These are phyloP conservation scores for Aldabrachelys gigantea DNA, from an alignment of 2,113 vertebrate genomes.

Conservation along the genomic window DNA sequence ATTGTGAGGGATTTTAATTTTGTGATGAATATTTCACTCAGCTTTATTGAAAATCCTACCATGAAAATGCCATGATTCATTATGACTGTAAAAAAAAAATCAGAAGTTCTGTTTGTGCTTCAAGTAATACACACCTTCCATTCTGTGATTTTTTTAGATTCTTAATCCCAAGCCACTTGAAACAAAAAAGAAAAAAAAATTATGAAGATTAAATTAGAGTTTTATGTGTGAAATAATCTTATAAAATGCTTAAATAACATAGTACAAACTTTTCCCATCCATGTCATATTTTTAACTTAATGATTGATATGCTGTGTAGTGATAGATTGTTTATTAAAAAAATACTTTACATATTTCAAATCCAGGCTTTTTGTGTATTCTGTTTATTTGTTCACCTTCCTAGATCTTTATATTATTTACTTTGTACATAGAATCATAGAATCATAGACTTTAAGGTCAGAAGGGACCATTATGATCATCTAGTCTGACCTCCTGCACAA, in stretches of 20 bases:
- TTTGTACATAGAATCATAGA: not conserved
- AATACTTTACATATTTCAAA: not conserved
- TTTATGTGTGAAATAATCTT: not conserved
- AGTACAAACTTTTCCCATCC: not conserved
- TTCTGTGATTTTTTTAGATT: not conserved
- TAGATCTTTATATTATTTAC: not conserved
- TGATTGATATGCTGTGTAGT: not conserved
- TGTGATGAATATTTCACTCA: not conserved
- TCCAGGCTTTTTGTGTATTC: not conserved
- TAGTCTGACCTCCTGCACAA: no score
- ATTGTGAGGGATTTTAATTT: not conserved
- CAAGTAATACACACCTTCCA: not conserved
- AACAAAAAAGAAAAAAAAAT: not conserved
- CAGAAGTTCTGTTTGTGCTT: not conserved
- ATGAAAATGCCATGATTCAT: not conserved
- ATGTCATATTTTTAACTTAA: fast-evolving
- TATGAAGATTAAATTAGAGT: not conserved
- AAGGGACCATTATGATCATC: no score
- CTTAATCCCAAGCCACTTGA: not conserved
- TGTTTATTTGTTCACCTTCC: not conserved
- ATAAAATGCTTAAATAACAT: not conserved
- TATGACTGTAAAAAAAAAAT: not conserved
- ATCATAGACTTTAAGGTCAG: no score
- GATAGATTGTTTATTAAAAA: fast-evolving
- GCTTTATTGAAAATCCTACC: not conserved